phyloP scores from a whole-genome alignment of 2,797 vertebrate genomes.

The Cryptoprocta ferox region DNA sequence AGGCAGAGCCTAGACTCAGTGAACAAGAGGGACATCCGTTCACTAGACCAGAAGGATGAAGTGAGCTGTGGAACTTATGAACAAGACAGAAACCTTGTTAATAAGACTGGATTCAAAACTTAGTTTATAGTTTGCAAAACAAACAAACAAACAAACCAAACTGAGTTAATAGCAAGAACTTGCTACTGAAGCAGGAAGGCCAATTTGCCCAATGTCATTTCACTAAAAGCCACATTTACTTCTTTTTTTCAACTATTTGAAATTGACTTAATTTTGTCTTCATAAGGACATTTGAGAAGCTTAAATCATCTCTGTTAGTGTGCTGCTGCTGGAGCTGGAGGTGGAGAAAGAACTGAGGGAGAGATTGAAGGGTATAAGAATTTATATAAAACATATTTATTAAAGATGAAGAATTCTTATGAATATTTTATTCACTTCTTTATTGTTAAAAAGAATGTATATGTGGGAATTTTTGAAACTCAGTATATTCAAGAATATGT shows the following conservation, averaged over 20 bases:
- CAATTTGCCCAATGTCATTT: background rate
- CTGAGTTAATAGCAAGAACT: background rate
- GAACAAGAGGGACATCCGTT: background rate
- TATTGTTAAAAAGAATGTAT: background rate
- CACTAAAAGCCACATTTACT: background rate
- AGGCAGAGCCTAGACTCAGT: background rate
- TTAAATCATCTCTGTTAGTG: background rate
- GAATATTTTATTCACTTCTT: background rate
- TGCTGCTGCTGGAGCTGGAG: background rate
- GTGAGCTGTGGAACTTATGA: background rate
- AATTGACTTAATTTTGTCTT: background rate
- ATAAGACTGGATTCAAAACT: background rate
- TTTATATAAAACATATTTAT: background rate
- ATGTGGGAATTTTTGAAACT: conserved; percentile 1
- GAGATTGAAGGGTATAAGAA: background rate
- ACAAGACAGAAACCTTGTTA: background rate
- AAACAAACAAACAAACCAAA: background rate
- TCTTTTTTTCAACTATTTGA: background rate
- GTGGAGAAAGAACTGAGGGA: background rate
- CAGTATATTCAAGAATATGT: conserved; percentile 6
- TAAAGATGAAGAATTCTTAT: background rate
- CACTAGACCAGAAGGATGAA: background rate
- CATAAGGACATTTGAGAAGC: background rate
- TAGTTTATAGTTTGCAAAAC: background rate
- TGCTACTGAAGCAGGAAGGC: background rate